Evolutionary conservation across 2,888 invertebrate species (phyloP).

Genomic region (Lobophora halterata): DNA sequence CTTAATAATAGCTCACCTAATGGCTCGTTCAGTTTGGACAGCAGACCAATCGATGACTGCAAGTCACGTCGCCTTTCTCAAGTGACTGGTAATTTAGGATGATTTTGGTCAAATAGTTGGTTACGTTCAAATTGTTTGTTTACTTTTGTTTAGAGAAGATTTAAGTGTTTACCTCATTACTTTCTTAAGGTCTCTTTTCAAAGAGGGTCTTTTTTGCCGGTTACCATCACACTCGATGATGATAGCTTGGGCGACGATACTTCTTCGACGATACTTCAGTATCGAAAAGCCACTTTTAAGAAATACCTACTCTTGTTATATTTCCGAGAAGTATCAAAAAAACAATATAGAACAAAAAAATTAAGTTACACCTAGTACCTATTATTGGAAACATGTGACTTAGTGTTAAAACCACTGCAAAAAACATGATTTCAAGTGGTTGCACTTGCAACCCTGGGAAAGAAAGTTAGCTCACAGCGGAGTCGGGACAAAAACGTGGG

Average conservation of each 20-base stretch:
- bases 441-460: conserved; percentile 46
- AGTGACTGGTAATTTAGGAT: conserved; percentile 38
- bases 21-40: conserved; percentile 34
- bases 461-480: conserved; percentile 33
- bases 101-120: conserved; percentile 45
- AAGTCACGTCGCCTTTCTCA: conserved; percentile 47
- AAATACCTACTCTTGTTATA: neutral
- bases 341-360: too few relatives aligned
- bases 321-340: neutral
- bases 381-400: conserved; percentile 32
- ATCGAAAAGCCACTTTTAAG: neutral
- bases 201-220: too few relatives aligned
- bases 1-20: conserved; percentile 56
- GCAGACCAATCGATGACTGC: conserved; percentile 45
- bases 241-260: too few relatives aligned
- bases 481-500: conserved; percentile 41
- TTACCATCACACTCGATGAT: too few relatives aligned
- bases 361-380: neutral
- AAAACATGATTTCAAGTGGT: conserved; percentile 52
- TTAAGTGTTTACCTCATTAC: neutral
- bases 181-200: too few relatives aligned
- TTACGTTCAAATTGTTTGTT: conserved; percentile 44
- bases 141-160: conserved; percentile 31
- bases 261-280: too few relatives aligned
- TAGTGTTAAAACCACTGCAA: conserved; percentile 35